Conservation (phyloP, 1,140 invertebrate species). For the Rhizoglyphus robini region DNA sequence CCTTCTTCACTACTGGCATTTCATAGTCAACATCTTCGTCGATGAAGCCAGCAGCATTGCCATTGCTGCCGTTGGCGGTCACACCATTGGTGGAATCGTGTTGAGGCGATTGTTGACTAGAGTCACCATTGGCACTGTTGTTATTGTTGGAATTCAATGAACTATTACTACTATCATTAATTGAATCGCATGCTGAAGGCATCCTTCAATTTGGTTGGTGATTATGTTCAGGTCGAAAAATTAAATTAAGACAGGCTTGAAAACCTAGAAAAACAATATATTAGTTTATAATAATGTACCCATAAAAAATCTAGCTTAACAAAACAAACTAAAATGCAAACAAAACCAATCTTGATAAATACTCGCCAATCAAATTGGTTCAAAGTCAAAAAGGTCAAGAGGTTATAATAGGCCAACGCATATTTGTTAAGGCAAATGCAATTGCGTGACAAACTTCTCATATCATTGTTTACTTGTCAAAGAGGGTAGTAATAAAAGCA, state of each 20-base stretch:
- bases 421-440: too few species aligned
- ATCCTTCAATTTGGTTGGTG: neutral
- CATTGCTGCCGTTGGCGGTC: neutral
- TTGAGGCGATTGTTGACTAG: neutral
- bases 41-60: constrained; percentile 16
- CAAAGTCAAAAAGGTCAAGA: too few species aligned
- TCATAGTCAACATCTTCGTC: constrained; percentile 23
- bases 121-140: neutral
- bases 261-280: too few species aligned
- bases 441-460: too few species aligned
- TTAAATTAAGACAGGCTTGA: neutral
- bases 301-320: too few species aligned
- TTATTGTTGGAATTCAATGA: neutral
- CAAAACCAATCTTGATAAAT: too few species aligned
- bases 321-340: too few species aligned
- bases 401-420: too few species aligned
- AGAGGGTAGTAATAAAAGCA: too few species aligned
- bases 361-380: too few species aligned
- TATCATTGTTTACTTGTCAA: too few species aligned
- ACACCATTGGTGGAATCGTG: neutral
- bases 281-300: too few species aligned
- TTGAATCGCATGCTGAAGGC: neutral
- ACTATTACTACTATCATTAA: neutral
- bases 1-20: neutral
- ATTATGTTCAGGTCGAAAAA: neutral